Base-by-base conservation (phyloP, 2,888 invertebrate genomes). In the Venusia cambrica region DNA sequence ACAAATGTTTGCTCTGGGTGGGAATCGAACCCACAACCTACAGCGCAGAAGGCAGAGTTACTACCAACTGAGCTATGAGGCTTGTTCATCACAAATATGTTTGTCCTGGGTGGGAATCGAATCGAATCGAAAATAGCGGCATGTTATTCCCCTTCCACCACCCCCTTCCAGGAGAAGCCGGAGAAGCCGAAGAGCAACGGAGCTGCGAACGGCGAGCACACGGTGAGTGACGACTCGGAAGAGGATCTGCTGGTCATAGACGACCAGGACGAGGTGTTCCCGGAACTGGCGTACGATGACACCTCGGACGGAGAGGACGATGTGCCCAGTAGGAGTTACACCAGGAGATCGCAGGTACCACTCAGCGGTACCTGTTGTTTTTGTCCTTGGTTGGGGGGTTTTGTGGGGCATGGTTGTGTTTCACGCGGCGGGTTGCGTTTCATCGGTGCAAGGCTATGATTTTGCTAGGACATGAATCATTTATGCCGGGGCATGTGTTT, bases 251-350 rank as follows among this genome's bases (percentile, higher is more conserved):
- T 69, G 45, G 66, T 77, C 38, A 62, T 64, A 28, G 62, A 69
- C 27, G 73, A 73, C 14, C 40, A 40, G 53, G 87, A 85, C 57
- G 85, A 85, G 41, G 53, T 76, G 66, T 87, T 80, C 69, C 87
- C 88, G 24, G 88, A 88, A 57, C 69, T 88, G 39, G 63, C 80
- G 16, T 88, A 88, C 48, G 87, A 81, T 28, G 87, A 85, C 29
- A 68, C 62, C 11, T 80, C 80, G 1, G 83, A 83, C 42, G 65
- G 58, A 14, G 81, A 79, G 49, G 73, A 72, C 35, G 61, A 56
- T 22, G 58, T 58, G 48, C 66, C 75, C 30, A 69, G 72, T 38
- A 55, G 85, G 24, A 85, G 85, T 50, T 51, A 67, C 41, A 87
- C 87, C 2, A 62, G 87, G 45, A 62, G 87, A 42, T 79, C 79